These are phyloP conservation scores for Brenthis ino DNA, from an alignment of 2,888 invertebrate genomes.

Conservation along the genomic window DNA sequence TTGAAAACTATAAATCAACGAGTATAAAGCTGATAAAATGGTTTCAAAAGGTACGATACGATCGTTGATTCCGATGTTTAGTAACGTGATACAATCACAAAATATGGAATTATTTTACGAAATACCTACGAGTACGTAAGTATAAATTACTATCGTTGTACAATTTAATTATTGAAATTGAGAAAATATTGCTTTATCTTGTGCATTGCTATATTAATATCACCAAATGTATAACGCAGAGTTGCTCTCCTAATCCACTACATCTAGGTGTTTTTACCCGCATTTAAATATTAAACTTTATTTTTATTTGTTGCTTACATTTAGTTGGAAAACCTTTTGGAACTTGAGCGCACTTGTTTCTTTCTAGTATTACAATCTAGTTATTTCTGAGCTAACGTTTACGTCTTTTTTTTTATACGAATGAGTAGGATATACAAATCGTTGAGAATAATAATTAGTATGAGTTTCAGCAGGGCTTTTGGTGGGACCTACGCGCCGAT, in stretches of 20 bases:
- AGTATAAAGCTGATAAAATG: slow-evolving; percentile 52
- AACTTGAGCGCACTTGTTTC: slow-evolving; percentile 43
- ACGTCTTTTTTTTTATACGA: slow-evolving; percentile 79
- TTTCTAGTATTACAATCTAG: slow-evolving; percentile 81
- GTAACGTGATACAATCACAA: slow-evolving; percentile 27
- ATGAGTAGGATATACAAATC: slow-evolving; percentile 76
- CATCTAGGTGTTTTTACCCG: slow-evolving; percentile 11
- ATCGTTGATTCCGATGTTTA: slow-evolving; percentile 24
- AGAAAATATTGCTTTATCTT: slow-evolving; percentile 29
- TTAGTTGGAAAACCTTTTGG: slow-evolving; percentile 12
- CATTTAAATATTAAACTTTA: background rate
- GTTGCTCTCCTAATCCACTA: slow-evolving; percentile 17
- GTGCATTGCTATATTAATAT: slow-evolving; percentile 28
- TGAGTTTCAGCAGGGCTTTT: slow-evolving; percentile 67
- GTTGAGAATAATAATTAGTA: slow-evolving; percentile 70
- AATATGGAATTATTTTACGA: slow-evolving; percentile 31
- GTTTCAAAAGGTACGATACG: slow-evolving; percentile 30
- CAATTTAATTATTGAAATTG: slow-evolving; percentile 12
- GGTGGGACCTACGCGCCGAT: slow-evolving; percentile 58
- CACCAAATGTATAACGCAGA: slow-evolving; percentile 24
- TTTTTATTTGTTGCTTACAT: background rate
- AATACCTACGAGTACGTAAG: slow-evolving; percentile 10
- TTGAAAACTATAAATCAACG: slow-evolving; percentile 56
- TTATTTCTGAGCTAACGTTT: slow-evolving; percentile 86
- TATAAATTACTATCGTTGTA: slow-evolving; percentile 27